Conservation (phyloP, 2,888 invertebrate species). For the Balanococcus diminutus region DNA sequence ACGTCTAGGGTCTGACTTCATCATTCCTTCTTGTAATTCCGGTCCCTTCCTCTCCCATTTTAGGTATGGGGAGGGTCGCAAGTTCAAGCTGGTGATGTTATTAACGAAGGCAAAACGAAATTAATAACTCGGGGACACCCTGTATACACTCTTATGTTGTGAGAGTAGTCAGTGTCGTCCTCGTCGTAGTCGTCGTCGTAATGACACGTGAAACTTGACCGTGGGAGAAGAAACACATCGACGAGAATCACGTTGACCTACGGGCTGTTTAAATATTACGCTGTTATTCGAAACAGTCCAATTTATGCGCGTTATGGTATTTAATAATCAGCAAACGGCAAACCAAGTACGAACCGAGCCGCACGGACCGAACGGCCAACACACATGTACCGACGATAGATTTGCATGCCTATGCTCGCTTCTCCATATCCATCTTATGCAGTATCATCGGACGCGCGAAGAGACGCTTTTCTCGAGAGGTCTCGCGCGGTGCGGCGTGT, state of each 20-base stretch:
- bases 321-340: neutral
- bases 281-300: slow-evolving; percentile 41
- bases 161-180: neutral
- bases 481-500: neutral
- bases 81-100: no score
- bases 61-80: no score
- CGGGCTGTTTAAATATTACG: slow-evolving; percentile 45
- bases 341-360: neutral
- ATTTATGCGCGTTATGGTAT: slow-evolving; percentile 43
- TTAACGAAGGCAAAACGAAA: no score
- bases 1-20: no score
- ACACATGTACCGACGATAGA: neutral
- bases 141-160: neutral
- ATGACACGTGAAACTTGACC: slow-evolving; percentile 55
- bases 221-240: slow-evolving; percentile 52
- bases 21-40: no score
- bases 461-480: neutral
- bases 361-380: neutral
- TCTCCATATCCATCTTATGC: neutral
- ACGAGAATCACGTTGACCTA: slow-evolving; percentile 54
- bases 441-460: neutral
- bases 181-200: slow-evolving; percentile 11
- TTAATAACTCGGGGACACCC: no score
- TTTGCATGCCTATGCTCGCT: neutral
- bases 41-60: no score